Percentiles rank a stretch among this genome's conserved stretches.
These are phyloP conservation scores for Himalopsyche japonica DNA, from an alignment of 2,888 invertebrate species.

Conservation along the genomic window DNA sequence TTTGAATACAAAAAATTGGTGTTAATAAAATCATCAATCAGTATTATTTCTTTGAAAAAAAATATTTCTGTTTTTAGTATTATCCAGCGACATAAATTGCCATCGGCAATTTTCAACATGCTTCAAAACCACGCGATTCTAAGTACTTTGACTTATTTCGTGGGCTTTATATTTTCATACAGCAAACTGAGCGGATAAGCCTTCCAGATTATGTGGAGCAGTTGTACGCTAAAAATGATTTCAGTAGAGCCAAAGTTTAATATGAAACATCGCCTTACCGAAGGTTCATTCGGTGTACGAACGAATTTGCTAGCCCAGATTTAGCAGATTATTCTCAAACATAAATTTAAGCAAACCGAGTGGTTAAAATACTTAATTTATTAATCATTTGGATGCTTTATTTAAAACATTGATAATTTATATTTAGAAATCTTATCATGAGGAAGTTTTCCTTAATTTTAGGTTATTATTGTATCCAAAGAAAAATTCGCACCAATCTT, in stretches of 20 bases:
- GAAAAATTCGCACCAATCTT: no score
- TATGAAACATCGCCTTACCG: background rate
- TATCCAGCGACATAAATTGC: no score
- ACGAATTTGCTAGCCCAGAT: background rate
- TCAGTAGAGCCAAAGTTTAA: background rate
- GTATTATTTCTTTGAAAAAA: no score
- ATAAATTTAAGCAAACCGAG: background rate
- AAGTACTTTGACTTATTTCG: constrained; percentile 10
- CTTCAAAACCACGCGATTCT: no score
- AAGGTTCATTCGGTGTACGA: background rate
- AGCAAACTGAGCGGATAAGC: background rate
- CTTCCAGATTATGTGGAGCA: background rate
- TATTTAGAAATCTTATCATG: no score
- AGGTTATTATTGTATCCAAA: no score
- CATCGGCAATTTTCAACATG: no score
- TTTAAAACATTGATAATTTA: no score
- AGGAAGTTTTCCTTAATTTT: no score
- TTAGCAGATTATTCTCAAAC: background rate
- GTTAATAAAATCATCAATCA: no score
- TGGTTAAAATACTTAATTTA: background rate
- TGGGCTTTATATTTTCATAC: constrained; percentile 12
- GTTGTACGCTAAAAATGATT: background rate
- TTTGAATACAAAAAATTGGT: no score
- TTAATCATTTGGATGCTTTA: background rate
- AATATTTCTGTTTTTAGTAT: no score